phyloP scores from a whole-genome alignment of 2,797 vertebrate genomes.

The Leptoclinus maculatus region DNA sequence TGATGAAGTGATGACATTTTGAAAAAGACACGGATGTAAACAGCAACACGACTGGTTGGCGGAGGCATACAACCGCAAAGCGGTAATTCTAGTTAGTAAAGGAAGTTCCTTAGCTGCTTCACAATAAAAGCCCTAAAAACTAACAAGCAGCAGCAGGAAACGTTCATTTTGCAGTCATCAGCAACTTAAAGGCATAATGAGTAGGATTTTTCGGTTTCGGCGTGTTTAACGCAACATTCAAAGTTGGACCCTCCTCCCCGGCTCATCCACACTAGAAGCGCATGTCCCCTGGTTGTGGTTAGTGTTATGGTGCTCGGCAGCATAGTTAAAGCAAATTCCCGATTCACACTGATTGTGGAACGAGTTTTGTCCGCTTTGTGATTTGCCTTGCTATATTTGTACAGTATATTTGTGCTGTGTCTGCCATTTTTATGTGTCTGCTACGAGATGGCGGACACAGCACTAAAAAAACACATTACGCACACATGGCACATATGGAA shows the following conservation, averaged over 20 bases:
- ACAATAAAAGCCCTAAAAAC: background rate
- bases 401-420: background rate
- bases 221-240: too few relatives aligned
- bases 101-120: background rate
- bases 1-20: background rate
- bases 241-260: too few relatives aligned
- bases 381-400: background rate
- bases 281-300: too few relatives aligned
- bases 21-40: background rate
- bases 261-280: background rate
- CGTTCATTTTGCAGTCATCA: background rate
- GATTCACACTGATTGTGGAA: background rate
- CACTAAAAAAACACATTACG: too few relatives aligned
- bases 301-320: too few relatives aligned
- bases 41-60: background rate
- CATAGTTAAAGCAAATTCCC: too few relatives aligned
- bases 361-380: background rate
- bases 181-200: background rate
- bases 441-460: background rate
- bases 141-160: background rate
- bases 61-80: background rate
- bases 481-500: too few relatives aligned
- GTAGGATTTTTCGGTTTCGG: background rate
- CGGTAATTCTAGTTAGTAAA: background rate
- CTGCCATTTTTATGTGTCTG: too few relatives aligned